Conservation (phyloP, 2,797 vertebrate genomes). For the Gambelia wislizenii region DNA sequence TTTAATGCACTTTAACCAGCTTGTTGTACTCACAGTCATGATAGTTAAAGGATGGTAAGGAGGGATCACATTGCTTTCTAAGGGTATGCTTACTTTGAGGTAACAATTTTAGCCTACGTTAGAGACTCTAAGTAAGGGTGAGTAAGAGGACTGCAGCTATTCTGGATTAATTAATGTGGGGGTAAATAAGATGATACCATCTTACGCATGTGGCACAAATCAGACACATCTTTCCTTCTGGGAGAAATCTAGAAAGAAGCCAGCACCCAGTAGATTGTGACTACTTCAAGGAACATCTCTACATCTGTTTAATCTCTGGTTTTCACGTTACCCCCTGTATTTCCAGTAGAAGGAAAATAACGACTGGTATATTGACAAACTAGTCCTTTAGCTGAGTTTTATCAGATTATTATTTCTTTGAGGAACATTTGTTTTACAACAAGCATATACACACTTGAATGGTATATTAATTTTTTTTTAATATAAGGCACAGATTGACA, state of each 20-base stretch:
- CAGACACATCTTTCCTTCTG: slow-evolving; percentile 34
- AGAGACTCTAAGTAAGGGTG: neutral
- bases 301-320: neutral
- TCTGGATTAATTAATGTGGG: slow-evolving; percentile 11
- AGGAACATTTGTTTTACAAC: neutral
- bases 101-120: neutral
- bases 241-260: slow-evolving; percentile 49
- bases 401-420: slow-evolving; percentile 18
- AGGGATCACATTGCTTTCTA: neutral
- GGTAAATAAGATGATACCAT: slow-evolving; percentile 44
- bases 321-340: slow-evolving; percentile 35
- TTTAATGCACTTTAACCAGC: neutral
- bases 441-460: slow-evolving; percentile 2
- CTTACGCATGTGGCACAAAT: neutral
- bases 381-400: slow-evolving; percentile 1
- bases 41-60: neutral
- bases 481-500: slow-evolving; percentile 49
- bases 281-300: slow-evolving; percentile 27
- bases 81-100: neutral
- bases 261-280: slow-evolving; percentile 31
- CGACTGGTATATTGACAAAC: slow-evolving; percentile 40
- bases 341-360: neutral
- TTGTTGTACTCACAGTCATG: neutral
- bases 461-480: slow-evolving; percentile 33
- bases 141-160: neutral